phyloP scores from a whole-genome alignment of 2,797 vertebrate species.

The Myripristis murdjan region DNA sequence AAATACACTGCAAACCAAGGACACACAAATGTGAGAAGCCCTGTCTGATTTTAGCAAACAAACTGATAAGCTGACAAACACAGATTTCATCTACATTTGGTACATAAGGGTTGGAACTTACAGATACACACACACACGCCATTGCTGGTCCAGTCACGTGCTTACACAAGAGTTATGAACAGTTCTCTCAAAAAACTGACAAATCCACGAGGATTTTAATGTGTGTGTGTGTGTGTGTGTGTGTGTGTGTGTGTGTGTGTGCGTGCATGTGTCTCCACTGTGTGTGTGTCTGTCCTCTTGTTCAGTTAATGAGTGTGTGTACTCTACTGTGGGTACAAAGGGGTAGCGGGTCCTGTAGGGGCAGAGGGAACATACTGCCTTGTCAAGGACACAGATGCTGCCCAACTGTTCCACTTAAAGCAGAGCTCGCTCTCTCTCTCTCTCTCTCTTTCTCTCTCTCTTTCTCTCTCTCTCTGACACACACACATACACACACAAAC shows the following conservation, averaged over 20 bases:
- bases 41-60: too few relatives aligned
- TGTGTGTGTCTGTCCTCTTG: constrained; percentile 2
- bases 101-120: too few relatives aligned
- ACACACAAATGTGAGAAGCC: too few relatives aligned
- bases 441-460: too few relatives aligned
- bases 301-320: constrained; percentile 32
- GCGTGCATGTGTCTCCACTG: too few relatives aligned
- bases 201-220: neutral
- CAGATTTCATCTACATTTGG: too few relatives aligned
- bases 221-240: constrained; percentile 23
- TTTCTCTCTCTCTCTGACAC: neutral
- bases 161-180: too few relatives aligned
- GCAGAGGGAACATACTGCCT: constrained; percentile 33
- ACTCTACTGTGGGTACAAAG: constrained; percentile 24
- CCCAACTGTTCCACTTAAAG: constrained; percentile 35
- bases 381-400: constrained; percentile 65
- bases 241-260: constrained; percentile 8
- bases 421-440: neutral
- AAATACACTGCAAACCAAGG: too few relatives aligned
- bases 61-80: too few relatives aligned
- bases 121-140: too few relatives aligned
- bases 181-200: too few relatives aligned
- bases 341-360: constrained; percentile 40
- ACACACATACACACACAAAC: constrained; percentile 23
- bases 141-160: too few relatives aligned